These are phyloP conservation scores for Drosophila neonasuta DNA, from an alignment of 2,888 invertebrate genomes.

Conservation along the genomic window DNA sequence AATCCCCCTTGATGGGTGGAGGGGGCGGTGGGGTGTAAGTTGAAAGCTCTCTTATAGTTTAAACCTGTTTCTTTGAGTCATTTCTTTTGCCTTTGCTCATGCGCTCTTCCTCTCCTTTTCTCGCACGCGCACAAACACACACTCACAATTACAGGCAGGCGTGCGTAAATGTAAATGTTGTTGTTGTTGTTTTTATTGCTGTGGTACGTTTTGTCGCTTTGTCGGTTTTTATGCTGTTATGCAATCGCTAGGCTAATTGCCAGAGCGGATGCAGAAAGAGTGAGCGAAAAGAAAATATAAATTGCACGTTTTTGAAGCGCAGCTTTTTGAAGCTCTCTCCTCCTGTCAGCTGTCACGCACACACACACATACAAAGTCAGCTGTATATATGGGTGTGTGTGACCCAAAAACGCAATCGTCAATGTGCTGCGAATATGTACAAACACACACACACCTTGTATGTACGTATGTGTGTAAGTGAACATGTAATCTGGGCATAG, in stretches of 20 bases:
- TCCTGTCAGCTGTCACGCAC: conserved; percentile 17
- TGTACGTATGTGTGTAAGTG: not conserved
- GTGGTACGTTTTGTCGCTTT: conserved; percentile 58
- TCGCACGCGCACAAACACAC: not conserved
- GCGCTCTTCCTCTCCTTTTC: conserved; percentile 16
- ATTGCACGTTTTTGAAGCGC: conserved; percentile 54
- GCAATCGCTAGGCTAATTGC: conserved; percentile 70
- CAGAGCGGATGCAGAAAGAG: conserved; percentile 74
- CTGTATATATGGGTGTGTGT: conserved; percentile 11
- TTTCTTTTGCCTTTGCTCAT: conserved; percentile 36
- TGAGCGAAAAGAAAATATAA: conserved; percentile 60
- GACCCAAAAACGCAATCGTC: conserved; percentile 52
- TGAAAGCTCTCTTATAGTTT: conserved; percentile 23
- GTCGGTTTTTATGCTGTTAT: conserved; percentile 66
- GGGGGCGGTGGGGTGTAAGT: conserved; percentile 16
- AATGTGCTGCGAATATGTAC: conserved; percentile 30
- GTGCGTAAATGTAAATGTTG: conserved; percentile 20
- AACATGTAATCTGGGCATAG: conserved; percentile 55
- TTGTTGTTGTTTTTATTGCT: conserved; percentile 28
- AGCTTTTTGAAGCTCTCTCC: conserved; percentile 28
- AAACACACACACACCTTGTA: conserved; percentile 1
- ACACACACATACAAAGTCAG: not conserved
- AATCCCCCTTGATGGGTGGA: conserved; percentile 2
- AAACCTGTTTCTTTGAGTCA: conserved; percentile 51
- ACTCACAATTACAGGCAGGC: not conserved